Base-by-base conservation (phyloP, 2,797 vertebrate genomes). In the Sphaeramia orbicularis region DNA sequence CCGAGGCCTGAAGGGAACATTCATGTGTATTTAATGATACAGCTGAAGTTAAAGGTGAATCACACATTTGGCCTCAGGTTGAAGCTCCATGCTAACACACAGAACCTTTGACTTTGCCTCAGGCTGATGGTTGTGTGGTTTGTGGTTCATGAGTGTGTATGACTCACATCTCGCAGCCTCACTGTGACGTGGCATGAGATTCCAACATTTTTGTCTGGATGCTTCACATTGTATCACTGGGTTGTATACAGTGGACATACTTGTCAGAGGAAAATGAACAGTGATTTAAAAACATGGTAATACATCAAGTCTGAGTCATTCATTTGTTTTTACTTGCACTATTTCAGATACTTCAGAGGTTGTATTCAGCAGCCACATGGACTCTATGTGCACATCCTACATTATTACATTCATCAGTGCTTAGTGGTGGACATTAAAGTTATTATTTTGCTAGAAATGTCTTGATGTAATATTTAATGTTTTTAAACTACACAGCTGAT, bases 261-360 rank as follows among this genome's bases (percentile, higher is more conserved):
- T 50, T 66, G 21, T 54, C 1, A 37, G 19, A 11, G 4, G n/a
- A 43, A 30, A 58, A 18, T 43, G 8, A 51, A 30, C 45, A 27
- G 13, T 51, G 10, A 16, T n/a, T 48, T 27, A 2, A 30, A 27
- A 48, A 24, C 7, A 2, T 27, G 21, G 41, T 68, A 53, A 68
- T 10, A 14, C 13, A 69, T 18, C 11, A 52, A 4, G 48, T 45
- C 53, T 50, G 21, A 56, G 36, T 52, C 18, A 59, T 58, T 51
- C 40, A 59, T 51, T 40, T 38, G 41, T 53, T 53, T 38, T 45
- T 15, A 59, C 19, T 59, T 18, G 48, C 27, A 50, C 45, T 30
- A n/a, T 21, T 12, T 48, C 14, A 7, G 24, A 16, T 18, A 37
- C 38, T 51, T 66, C 7, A 11, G 47, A 8, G 6, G n/a, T 65